Conservation (phyloP, 2,888 invertebrate genomes). For the Meiosimyza platycephala region DNA sequence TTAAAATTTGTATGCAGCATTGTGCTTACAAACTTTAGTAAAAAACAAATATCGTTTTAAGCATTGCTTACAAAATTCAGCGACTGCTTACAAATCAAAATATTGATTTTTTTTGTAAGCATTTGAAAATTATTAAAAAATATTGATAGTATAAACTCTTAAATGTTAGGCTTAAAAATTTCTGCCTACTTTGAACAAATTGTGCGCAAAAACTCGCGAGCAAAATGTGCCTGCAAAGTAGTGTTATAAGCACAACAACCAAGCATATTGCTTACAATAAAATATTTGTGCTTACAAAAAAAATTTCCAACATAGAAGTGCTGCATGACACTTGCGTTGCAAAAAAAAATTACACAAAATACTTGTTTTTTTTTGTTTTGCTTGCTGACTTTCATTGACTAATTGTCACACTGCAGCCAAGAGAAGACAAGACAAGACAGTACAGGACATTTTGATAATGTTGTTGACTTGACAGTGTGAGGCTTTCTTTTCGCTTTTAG, state of each 20-base stretch:
- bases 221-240: too few species aligned
- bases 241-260: too few species aligned
- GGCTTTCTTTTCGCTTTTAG: neutral
- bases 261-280: too few species aligned
- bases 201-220: neutral
- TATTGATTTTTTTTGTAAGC: neutral
- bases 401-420: constrained; percentile 10
- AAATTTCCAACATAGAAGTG: too few species aligned
- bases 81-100: neutral
- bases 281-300: too few species aligned
- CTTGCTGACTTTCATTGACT: constrained; percentile 5
- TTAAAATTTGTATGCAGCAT: too few species aligned
- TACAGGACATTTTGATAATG: constrained; percentile 19
- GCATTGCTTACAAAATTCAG: neutral
- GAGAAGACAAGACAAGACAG: neutral
- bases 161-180: neutral
- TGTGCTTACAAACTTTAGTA: too few species aligned
- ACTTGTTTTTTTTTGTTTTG: too few species aligned
- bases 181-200: neutral
- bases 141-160: too few species aligned
- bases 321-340: too few species aligned
- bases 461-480: neutral
- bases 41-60: too few species aligned
- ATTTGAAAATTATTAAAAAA: neutral
- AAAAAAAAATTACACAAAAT: too few species aligned